These are phyloP conservation scores for Chrysocyon brachyurus DNA, from an alignment of 2,797 vertebrate genomes.

Conservation along the genomic window DNA sequence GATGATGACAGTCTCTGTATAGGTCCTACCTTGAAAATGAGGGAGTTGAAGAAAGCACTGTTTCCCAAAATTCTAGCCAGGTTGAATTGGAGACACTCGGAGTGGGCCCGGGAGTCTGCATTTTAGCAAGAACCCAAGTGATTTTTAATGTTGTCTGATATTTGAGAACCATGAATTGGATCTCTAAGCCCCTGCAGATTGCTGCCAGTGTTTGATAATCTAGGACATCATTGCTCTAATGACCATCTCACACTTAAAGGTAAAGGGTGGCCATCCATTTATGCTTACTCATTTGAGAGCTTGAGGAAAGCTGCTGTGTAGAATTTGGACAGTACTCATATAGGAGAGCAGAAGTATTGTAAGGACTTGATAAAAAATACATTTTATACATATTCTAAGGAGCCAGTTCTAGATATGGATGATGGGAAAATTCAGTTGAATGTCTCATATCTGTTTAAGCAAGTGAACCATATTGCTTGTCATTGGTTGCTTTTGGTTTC, in stretches of 20 bases:
- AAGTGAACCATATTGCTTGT: neutral
- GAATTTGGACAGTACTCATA: neutral
- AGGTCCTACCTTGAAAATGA: neutral
- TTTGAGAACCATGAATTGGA: neutral
- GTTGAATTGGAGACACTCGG: neutral
- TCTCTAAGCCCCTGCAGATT: neutral
- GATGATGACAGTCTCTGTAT: neutral
- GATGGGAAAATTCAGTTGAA: neutral
- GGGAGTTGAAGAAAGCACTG: neutral
- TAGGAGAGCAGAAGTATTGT: neutral
- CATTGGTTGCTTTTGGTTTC: neutral
- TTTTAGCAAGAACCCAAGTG: neutral
- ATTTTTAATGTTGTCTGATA: neutral
- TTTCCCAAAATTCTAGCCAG: neutral
- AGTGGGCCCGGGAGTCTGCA: neutral
- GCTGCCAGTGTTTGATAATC: neutral
- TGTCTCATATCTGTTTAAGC: neutral
- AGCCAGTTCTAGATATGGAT: neutral
- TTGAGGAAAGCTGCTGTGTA: neutral
- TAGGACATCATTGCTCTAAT: too few species aligned
- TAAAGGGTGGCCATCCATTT: neutral
- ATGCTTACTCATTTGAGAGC: neutral
- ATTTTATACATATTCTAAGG: neutral
- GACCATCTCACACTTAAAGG: neutral
- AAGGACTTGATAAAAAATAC: neutral